Evolutionary conservation across 1,140 invertebrate genomes (phyloP).

Genomic region (Thrips palmi): DNA sequence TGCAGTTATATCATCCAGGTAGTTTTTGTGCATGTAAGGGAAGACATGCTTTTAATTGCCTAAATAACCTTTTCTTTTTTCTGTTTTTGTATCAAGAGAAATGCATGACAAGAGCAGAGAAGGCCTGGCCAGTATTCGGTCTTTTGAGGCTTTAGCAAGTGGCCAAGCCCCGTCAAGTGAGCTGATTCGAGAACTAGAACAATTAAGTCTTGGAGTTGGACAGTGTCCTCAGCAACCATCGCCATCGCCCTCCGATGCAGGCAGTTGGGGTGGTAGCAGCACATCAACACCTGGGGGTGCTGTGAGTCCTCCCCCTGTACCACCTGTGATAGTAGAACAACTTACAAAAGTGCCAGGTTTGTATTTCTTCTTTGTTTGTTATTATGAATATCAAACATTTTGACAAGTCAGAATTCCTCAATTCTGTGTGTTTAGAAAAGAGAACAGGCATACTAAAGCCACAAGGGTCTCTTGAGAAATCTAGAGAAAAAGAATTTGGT

Average conservation of each 20-base stretch:
- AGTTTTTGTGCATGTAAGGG: no score
- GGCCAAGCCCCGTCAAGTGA: constrained; percentile 19
- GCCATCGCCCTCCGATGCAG: constrained; percentile 8
- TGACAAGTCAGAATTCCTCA: constrained; percentile 1
- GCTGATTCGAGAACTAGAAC: constrained; percentile 23
- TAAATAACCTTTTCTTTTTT: no score
- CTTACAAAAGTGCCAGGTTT: constrained; percentile 10
- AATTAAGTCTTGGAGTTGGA: constrained; percentile 7
- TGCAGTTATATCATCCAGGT: constrained; percentile 22
- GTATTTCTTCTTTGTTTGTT: neutral
- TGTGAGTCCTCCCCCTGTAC: no score
- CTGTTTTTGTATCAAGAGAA: no score
- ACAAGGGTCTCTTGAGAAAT: constrained; percentile 41
- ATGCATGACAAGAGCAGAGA: no score
- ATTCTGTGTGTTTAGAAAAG: constrained; percentile 25
- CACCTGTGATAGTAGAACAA: no score
- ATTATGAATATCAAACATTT: constrained; percentile 9
- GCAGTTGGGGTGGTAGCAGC: constrained; percentile 4
- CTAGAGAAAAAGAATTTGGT: constrained; percentile 27
- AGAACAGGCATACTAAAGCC: constrained; percentile 47
- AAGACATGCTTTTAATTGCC: no score
- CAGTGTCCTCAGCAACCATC: constrained; percentile 5
- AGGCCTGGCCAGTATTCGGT: no score
- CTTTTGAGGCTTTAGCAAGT: constrained; percentile 13
- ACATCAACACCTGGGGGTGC: constrained; percentile 8